Base-by-base conservation (phyloP, 1,140 invertebrate genomes). In the Proales similis region DNA sequence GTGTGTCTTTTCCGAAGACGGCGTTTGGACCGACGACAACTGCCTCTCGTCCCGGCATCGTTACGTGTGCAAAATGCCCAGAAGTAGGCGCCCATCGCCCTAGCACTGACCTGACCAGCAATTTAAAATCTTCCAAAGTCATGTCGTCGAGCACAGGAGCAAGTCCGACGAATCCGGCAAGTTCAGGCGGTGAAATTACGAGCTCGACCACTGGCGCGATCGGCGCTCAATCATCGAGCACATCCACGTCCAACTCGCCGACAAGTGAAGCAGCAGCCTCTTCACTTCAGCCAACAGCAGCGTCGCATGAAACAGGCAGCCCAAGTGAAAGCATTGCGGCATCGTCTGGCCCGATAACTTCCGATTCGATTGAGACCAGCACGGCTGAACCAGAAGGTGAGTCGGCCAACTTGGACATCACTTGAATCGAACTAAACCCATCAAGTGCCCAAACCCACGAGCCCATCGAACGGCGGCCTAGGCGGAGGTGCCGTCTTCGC, bases 21-120 rank as follows among this genome's bases (percentile, higher is more conserved):
- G 32, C 30, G 17, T 30, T 22, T 57, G 51, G 51, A 42, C 27
- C 45, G 51, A 57, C 26, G 39, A 36, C n/a, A 42, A 57, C 26
- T 57, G 51, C 27, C 45, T 57, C 32, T 26, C 30, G 30, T 29
- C 14, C 22, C 26, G 22, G 45, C 26, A 30, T 42, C 26, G 36
- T 29, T 57, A 57, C 32, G 32, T 29, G 19, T 57, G 51, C 26
- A 57, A 57, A 57, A 27, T 39, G 24, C 51, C 51, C 2, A 57
- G 51, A 42, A 57, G 51, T 57, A 46, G 5, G 9, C 9, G 32
- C 14, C 30, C 22, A 2, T 24, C 26, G 1, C 19, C 39, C 14
- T 4, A n/a, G 29, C 20, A 42, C 7, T 14, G 45, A 46, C 3
- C 9, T 3, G 17, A 19, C 19, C 17, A 42, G 45, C 33, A 9